Percentiles rank a stretch among this genome's conserved stretches.
Evolutionary conservation across 92 coral and sea anemone genomes (phyloP).

Genomic region (Phenganax marumi): DNA sequence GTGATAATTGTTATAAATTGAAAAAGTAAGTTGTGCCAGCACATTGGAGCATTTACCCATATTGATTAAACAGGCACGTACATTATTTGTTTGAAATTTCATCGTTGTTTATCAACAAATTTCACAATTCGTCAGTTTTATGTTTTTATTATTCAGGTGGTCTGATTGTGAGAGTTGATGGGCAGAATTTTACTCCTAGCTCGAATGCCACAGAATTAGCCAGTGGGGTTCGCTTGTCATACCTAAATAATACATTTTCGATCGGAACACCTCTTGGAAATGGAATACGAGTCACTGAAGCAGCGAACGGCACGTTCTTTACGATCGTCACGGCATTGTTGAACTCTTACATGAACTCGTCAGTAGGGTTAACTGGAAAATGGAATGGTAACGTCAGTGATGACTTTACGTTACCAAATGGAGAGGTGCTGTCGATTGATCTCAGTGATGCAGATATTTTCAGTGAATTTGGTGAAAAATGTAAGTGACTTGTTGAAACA

Average conservation of each 20-base stretch:
- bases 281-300: slow-evolving; percentile 31
- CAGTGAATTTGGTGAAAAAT: slow-evolving; percentile 55
- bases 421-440: slow-evolving; percentile 50
- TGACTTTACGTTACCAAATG: slow-evolving; percentile 64
- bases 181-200: neutral
- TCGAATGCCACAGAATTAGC: slow-evolving; percentile 2
- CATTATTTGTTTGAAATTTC: too few relatives aligned
- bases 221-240: neutral
- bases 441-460: slow-evolving; percentile 49
- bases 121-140: too few relatives aligned
- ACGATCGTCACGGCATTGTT: slow-evolving; percentile 43
- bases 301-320: slow-evolving; percentile 41
- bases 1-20: too few relatives aligned
- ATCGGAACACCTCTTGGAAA: slow-evolving; percentile 30
- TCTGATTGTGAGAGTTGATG: neutral
- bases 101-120: too few relatives aligned
- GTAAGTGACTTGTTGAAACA: slow-evolving; percentile 30
- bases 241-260: neutral
- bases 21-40: too few relatives aligned
- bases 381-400: slow-evolving; percentile 63
- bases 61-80: too few relatives aligned
- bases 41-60: too few relatives aligned
- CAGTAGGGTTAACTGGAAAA: slow-evolving; percentile 65
- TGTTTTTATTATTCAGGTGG: neutral
- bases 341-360: slow-evolving; percentile 47